These are phyloP conservation scores for Orestias chungarensis DNA, from an alignment of 2,797 vertebrate species.

Conservation along the genomic window DNA sequence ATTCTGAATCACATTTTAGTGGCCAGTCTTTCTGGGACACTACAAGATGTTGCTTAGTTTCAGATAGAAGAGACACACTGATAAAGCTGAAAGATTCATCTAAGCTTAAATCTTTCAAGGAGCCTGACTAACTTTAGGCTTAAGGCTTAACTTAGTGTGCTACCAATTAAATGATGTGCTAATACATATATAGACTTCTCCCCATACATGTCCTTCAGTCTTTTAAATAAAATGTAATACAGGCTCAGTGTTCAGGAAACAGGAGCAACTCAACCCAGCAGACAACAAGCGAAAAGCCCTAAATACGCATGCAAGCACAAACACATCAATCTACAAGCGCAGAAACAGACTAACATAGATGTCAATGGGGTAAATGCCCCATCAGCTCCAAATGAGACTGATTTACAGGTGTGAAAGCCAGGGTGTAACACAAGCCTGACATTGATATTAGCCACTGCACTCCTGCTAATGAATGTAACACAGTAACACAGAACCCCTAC, in stretches of 20 bases:
- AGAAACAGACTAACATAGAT: not conserved
- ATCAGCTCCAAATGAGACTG: constrained; percentile 22
- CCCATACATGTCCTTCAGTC: constrained; percentile 1
- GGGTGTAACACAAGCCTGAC: constrained; percentile 56
- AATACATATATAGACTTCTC: not conserved
- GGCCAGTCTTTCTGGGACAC: too few relatives aligned
- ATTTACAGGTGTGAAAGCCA: constrained; percentile 54
- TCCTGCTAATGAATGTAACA: constrained; percentile 46
- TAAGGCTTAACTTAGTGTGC: too few relatives aligned
- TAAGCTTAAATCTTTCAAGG: not conserved
- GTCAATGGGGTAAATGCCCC: constrained; percentile 43
- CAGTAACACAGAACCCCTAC: constrained; percentile 22
- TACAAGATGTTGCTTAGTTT: not conserved
- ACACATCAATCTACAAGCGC: not conserved
- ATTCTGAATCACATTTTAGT: too few relatives aligned
- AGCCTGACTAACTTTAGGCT: not conserved
- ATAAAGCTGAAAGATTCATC: not conserved
- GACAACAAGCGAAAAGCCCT: constrained; percentile 7
- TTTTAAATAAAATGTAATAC: constrained; percentile 18
- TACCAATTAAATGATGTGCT: too few relatives aligned
- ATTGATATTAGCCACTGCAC: constrained; percentile 48
- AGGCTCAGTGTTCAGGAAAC: constrained; percentile 27
- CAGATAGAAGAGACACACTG: not conserved
- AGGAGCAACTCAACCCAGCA: constrained; percentile 30
- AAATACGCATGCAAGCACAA: constrained; percentile 5